Percentiles rank a stretch among this genome's conserved stretches.
Conservation (phyloP, 2,797 vertebrate genomes). For the Ceryle rudis region DNA sequence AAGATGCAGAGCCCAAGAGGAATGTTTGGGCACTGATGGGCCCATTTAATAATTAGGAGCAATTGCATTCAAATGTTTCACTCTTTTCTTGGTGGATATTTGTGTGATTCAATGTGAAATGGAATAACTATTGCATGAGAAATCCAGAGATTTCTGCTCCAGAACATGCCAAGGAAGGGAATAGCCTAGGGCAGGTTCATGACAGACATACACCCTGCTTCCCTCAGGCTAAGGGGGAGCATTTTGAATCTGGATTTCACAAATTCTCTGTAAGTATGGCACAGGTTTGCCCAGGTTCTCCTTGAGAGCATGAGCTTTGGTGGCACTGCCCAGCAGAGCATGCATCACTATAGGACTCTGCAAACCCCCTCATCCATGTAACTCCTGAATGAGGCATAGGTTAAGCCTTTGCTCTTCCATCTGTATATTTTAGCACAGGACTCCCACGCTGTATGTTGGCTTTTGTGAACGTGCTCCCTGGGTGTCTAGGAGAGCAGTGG, state of each 20-base stretch:
- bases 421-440: neutral
- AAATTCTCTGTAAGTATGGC: neutral
- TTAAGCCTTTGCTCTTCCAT: neutral
- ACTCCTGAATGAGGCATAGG: neutral
- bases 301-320: neutral
- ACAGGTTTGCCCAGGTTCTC: neutral
- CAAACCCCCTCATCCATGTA: neutral
- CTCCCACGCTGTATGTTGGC: neutral
- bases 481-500: neutral
- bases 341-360: accelerated
- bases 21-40: neutral
- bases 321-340: neutral
- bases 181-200: neutral
- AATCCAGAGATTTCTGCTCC: neutral
- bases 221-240: neutral
- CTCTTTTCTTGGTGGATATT: neutral
- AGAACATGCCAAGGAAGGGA: neutral
- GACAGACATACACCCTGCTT: neutral
- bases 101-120: neutral
- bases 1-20: neutral
- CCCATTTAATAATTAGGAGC: neutral
- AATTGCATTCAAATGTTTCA: neutral
- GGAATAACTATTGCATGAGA: neutral
- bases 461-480: neutral
- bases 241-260: neutral